Evolutionary conservation across 2,888 invertebrate genomes (phyloP).

Genomic region (Ametastegia equiseti): DNA sequence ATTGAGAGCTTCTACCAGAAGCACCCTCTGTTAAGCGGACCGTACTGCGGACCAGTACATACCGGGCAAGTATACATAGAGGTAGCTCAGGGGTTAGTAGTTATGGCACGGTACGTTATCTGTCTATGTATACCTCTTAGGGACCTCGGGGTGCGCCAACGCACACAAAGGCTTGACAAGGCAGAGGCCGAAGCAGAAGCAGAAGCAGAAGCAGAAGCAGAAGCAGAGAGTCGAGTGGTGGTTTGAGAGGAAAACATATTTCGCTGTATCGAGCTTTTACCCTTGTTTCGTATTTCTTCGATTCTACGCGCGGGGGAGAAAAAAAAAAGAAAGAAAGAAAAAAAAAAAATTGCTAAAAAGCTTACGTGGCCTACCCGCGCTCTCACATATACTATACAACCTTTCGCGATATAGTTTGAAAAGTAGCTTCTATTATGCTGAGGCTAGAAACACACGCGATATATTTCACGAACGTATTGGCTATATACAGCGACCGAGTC

Average conservation of each 20-base stretch:
- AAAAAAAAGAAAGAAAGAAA: no score
- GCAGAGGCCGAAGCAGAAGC: background rate
- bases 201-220: background rate
- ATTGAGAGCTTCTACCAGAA: slow-evolving; percentile 68
- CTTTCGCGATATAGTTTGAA: slow-evolving; percentile 11
- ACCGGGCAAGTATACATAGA: slow-evolving; percentile 29
- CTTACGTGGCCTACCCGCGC: background rate
- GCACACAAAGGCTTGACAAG: slow-evolving; percentile 46
- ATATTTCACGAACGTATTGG: background rate
- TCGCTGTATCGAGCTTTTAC: slow-evolving; percentile 12
- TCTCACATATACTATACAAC: background rate
- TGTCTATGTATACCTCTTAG: slow-evolving; percentile 30
- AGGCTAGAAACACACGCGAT: slow-evolving; percentile 4
- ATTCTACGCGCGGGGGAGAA: background rate
- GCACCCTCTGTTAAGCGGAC: slow-evolving; percentile 56
- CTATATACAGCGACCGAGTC: background rate
- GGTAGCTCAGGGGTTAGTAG: slow-evolving; percentile 24
- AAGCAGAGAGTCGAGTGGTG: background rate
- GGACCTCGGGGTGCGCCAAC: slow-evolving; percentile 52
- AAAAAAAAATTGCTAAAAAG: background rate
- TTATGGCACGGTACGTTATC: slow-evolving; percentile 36
- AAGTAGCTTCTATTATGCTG: slow-evolving; percentile 19
- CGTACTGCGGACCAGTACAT: slow-evolving; percentile 49
- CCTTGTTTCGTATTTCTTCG: background rate
- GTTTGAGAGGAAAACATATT: slow-evolving; percentile 30